Base-by-base conservation (phyloP, 2,797 vertebrate species). In the Karalla daura region DNA sequence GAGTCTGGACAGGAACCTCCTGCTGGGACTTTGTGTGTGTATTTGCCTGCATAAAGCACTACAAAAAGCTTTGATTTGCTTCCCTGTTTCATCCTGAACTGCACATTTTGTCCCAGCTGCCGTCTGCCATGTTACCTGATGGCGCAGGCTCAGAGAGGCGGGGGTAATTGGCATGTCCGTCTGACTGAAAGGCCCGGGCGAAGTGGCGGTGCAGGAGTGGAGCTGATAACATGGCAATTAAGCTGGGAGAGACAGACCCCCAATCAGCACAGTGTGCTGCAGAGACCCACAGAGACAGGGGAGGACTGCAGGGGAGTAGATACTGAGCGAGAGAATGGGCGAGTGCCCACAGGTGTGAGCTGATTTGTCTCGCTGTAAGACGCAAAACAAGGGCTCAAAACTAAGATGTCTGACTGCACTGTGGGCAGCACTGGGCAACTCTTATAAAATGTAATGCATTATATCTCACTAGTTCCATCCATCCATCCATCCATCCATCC, bases 181-280 rank as follows among this genome's bases (percentile, higher is more conserved):
- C 86, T 70, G 70, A 84, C 72, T 85, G 80, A 88, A 76, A 76
- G 79, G 68, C 54, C 74, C 20, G 27, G 54, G 68, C 56, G 28
- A 77, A 86, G 76, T 77, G 75, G 68, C 69, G 55, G 80, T 60
- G 83, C 71, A 70, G 85, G 63, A 80, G 67, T 68, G 40, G 70
- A 70, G 77, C 78, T 86, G 89, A 91, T 91, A 91, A 88, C 83
- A 71, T 63, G 56, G 79, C 86, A 90, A 90, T 92, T 91, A 90
- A 61, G 71, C 74, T 23, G n/a, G 2, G 44, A 81, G 56, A 85
- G 81, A 80, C 64, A 76, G 81, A 75, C 58, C 63, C 54, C 63
- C 61, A 80, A 77, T 86, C 84, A 75, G 47, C 64, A 50, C 80
- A 85, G 72, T 60, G 14, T 35, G 74, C 60, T 33, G 54, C 67